Evolutionary conservation across 2,797 vertebrate species (phyloP).

Genomic region (Adelosebastes latens): DNA sequence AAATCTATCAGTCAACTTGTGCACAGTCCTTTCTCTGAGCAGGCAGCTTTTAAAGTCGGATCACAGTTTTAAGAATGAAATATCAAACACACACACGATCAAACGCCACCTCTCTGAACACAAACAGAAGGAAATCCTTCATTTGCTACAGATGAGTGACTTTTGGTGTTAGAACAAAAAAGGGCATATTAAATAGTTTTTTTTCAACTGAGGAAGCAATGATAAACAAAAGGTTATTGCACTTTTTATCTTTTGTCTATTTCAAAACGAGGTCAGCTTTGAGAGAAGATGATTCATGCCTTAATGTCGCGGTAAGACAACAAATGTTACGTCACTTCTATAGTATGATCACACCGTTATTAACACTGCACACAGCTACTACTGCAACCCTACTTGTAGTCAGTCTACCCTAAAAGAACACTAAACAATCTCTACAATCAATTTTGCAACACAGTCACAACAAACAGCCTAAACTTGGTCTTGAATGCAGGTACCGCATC

Average conservation of each 20-base stretch:
- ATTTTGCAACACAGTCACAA: constrained; percentile 76
- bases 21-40: constrained; percentile 73
- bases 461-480: constrained; percentile 68
- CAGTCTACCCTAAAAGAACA: constrained; percentile 74
- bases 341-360: constrained; percentile 79
- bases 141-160: constrained; percentile 75
- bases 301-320: constrained; percentile 75
- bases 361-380: constrained; percentile 83
- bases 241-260: constrained; percentile 82
- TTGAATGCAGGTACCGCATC: constrained; percentile 60
- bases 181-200: constrained; percentile 68
- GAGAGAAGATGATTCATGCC: constrained; percentile 79
- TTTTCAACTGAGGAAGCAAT: constrained; percentile 77
- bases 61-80: constrained; percentile 83
- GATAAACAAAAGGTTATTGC: constrained; percentile 85
- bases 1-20: constrained; percentile 72
- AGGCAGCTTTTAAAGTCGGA: constrained; percentile 72
- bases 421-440: constrained; percentile 75
- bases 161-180: constrained; percentile 74
- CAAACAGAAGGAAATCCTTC: constrained; percentile 70
- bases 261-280: constrained; percentile 80
- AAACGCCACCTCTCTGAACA: constrained; percentile 72
- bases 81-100: constrained; percentile 78
- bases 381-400: constrained; percentile 76
- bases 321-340: constrained; percentile 80